Base-by-base conservation (phyloP, 2,113 vertebrate species). In the Tamias sibiricus region DNA sequence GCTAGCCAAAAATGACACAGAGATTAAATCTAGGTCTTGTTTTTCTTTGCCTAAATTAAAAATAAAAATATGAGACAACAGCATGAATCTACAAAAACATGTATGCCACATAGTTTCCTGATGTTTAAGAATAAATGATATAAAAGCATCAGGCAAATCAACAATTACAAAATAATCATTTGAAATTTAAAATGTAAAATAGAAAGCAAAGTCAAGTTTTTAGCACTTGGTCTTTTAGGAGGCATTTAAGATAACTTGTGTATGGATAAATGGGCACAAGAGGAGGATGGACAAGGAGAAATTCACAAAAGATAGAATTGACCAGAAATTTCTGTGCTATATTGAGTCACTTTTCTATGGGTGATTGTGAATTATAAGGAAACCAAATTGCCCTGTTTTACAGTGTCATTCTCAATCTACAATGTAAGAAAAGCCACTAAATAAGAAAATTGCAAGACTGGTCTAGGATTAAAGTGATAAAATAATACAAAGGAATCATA, bases 11-110 rank as follows among this genome's bases (percentile, higher is more conserved):
- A 62, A 47, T 68, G 19, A 47, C 52, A 62, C 32, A 83, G 40
- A 16, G 7, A 79, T 79, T 90, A 90, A 90, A 83, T 74, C 30
- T 22, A 52, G 6, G 35, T 52, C 7, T 66, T 81, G 17, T 72
- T 79, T 85, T 81, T 68, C 16, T 92, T 85, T 87, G 66, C 26
- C 89, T 24, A 84, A 90, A 75, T 79, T 54, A 85, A 91, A 82
- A 87, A 12, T 57, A 83, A 80, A 76, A 69, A n/a, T 35, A 69
- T 42, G 47, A 76, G 52, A 4, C 14, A 57, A 20, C 22, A 54
- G 26, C 6, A 77, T 92, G 92, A 90, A 79, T 52, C 17, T 59
- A 37, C 57, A 94, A 89, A 64, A 49, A 9, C 24, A 72, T 66
- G 14, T 37, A 11, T 86, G 19, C 79, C 35, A 94, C 28, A 42